phyloP scores from a whole-genome alignment of 2,113 vertebrate genomes.

The Syrmaticus mikado region DNA sequence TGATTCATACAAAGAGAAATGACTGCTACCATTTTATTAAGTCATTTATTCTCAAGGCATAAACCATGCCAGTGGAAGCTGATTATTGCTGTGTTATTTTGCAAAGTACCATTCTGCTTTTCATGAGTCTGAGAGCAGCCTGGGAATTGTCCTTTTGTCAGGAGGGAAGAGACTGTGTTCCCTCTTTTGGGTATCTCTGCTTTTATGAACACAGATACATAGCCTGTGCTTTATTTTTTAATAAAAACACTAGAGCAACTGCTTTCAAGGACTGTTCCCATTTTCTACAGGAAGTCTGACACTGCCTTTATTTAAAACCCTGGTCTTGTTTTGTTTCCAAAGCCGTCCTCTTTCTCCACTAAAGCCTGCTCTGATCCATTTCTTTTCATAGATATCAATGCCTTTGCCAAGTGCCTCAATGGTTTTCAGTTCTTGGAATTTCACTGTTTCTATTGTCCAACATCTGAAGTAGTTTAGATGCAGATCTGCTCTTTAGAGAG shows the following conservation, averaged over 20 bases:
- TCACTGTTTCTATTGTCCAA: slow-evolving; percentile 8
- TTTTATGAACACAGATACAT: background rate
- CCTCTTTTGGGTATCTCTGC: background rate
- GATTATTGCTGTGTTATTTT: background rate
- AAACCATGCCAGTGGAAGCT: background rate
- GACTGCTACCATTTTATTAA: background rate
- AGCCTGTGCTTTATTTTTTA: background rate
- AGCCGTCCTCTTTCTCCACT: background rate
- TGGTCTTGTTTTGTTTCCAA: background rate
- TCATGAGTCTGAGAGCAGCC: background rate
- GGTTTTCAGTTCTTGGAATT: slow-evolving; percentile 1
- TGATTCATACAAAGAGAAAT: background rate
- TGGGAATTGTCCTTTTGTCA: background rate
- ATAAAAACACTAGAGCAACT: background rate
- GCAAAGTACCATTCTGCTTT: background rate
- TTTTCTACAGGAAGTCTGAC: background rate
- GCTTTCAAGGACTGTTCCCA: background rate
- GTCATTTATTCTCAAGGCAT: background rate
- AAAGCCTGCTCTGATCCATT: background rate
- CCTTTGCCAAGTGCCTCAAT: background rate
- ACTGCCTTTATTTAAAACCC: background rate
- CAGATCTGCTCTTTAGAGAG: slow-evolving; percentile 11
- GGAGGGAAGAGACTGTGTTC: background rate
- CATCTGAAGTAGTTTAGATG: background rate
- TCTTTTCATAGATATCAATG: background rate